phyloP scores from a whole-genome alignment of 2,113 vertebrate genomes.

The Eonycteris spelaea region DNA sequence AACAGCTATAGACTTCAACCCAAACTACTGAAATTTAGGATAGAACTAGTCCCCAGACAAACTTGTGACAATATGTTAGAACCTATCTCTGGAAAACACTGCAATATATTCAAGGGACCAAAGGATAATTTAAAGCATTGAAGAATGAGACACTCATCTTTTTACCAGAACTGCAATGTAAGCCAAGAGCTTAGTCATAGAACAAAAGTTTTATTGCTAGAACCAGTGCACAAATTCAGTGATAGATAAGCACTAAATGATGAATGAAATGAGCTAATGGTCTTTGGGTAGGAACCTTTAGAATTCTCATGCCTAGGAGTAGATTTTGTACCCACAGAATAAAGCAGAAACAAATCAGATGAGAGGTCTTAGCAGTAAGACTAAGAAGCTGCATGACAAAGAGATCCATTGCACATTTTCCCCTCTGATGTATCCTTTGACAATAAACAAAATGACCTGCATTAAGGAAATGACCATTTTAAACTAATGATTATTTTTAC shows the following conservation, averaged over 20 bases:
- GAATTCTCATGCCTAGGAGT: neutral
- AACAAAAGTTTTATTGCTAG: neutral
- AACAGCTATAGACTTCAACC: neutral
- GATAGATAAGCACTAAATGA: neutral
- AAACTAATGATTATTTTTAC: neutral
- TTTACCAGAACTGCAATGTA: neutral
- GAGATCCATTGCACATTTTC: neutral
- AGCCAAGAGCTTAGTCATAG: neutral
- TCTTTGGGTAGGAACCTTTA: neutral
- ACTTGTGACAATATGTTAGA: neutral
- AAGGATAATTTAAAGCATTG: neutral
- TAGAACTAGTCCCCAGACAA: neutral
- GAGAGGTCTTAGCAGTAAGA: neutral
- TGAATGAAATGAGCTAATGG: neutral
- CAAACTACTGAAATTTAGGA: neutral
- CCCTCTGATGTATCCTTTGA: neutral
- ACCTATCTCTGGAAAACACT: neutral
- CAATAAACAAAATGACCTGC: neutral
- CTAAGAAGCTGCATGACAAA: neutral
- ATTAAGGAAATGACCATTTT: neutral
- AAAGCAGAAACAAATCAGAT: neutral
- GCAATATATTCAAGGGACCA: neutral
- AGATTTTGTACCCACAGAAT: neutral
- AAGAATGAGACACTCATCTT: neutral
- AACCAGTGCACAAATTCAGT: neutral